Percentiles rank a stretch among this genome's conserved stretches.
Conservation (phyloP, 2,113 vertebrate genomes). For the Callipepla squamata region DNA sequence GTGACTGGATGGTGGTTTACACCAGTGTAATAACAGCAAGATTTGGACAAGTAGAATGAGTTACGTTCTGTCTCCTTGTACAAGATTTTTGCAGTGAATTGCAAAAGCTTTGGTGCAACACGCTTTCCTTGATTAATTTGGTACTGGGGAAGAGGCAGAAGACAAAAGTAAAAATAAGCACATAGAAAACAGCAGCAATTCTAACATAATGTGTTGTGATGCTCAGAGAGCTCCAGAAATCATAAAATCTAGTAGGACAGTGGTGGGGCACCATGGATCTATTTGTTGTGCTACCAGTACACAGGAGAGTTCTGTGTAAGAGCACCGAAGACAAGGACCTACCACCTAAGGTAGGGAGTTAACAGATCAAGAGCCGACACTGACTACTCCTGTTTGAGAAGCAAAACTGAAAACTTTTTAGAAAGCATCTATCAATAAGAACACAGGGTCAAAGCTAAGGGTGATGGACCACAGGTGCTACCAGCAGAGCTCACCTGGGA, state of each 20-base stretch:
- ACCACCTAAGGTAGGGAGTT: rapidly evolving
- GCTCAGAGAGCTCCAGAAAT: neutral
- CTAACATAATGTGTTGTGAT: neutral
- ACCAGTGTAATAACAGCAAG: neutral
- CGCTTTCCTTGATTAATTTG: neutral
- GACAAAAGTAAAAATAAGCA: neutral
- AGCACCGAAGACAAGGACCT: neutral
- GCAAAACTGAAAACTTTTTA: neutral
- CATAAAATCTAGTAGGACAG: neutral
- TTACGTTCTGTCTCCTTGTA: neutral
- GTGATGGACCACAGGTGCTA: neutral
- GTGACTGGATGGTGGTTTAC: neutral
- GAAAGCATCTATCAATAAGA: neutral
- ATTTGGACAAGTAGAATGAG: neutral
- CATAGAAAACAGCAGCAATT: neutral
- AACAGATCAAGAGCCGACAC: neutral
- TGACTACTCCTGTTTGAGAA: neutral
- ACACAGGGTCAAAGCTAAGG: neutral
- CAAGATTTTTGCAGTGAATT: neutral
- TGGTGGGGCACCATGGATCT: neutral
- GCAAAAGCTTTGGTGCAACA: neutral
- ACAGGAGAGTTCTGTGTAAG: neutral
- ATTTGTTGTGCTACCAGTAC: neutral
- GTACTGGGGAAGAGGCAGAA: neutral
- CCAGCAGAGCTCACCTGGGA: neutral